Base-by-base conservation (phyloP, 2,797 vertebrate genomes). In the Lepus townsendii region DNA sequence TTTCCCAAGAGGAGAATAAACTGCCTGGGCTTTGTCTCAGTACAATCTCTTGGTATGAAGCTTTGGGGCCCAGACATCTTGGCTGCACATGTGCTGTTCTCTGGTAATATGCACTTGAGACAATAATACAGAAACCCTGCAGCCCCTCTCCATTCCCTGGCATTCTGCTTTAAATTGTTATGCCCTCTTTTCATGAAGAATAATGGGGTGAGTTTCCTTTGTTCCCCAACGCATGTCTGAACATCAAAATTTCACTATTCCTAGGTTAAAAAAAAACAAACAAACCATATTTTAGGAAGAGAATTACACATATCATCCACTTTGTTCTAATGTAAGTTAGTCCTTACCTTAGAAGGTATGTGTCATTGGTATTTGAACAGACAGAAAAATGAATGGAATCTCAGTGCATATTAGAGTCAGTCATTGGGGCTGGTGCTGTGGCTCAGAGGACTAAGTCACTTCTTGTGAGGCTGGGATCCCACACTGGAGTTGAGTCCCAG, bases 1-100 rank as follows among this genome's bases (percentile, higher is more conserved):
- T 91, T 86, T 85, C 86, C 62, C 63, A 91, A 63, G 83, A 77
- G 60, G 50, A 62, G 17, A 30, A 17, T 80, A 26, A 78, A n/a
- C 38, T 30, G 84, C 13, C 82, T 27, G 8, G 16, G 5, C 27
- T 1, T 66, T 85, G 50, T 62, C 65, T 83, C 42, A 32, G 7
- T 60, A 8, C 54, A 13, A 35, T 71, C 71, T 88, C 27, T 76
- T 47, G 76, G 75, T 69, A 20, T 22, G 79, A 83, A 89, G 35
- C 14, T 80, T 82, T 77, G 42, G 83, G 38, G 22, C 42, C 3
- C 52, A 63, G 50, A 52, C 69, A 65, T 83, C 42, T 50, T 83
- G 78, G 62, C 17, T 0, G 11, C 63, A 50, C 12, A 26, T 19
- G 38, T 50, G 57, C 52, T 26, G 5, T 54, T 3, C 52, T 86